These are phyloP conservation scores for Tridacna gigas DNA, from an alignment of 2,888 invertebrate species.

Conservation along the genomic window DNA sequence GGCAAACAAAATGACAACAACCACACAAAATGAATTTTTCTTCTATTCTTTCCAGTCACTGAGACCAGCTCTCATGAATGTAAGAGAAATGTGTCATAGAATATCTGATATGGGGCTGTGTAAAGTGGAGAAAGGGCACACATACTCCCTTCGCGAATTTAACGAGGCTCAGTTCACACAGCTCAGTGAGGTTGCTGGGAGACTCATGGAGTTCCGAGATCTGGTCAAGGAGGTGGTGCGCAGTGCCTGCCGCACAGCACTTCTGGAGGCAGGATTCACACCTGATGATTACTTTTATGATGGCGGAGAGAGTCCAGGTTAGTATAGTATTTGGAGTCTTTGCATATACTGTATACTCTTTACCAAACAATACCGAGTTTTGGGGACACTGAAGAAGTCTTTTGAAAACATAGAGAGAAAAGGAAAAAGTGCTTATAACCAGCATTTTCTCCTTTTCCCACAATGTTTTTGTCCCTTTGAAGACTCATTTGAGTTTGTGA, in stretches of 20 bases:
- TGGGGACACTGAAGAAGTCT: too few species aligned
- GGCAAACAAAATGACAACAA: too few species aligned
- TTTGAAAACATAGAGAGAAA: too few species aligned
- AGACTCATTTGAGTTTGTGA: too few species aligned
- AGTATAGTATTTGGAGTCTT: conserved; percentile 23
- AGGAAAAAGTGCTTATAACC: too few species aligned
- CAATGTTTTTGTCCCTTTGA: too few species aligned
- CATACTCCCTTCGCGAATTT: conserved; percentile 84
- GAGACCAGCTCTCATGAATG: conserved; percentile 89
- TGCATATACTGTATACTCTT: too few species aligned
- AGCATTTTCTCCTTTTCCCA: too few species aligned
- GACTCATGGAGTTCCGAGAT: conserved; percentile 84
- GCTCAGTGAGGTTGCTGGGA: conserved; percentile 84
- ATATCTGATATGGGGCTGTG: conserved; percentile 85
- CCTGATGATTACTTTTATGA: conserved; percentile 89
- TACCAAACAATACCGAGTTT: too few species aligned
- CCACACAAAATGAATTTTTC: too few species aligned
- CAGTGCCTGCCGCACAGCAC: conserved; percentile 91
- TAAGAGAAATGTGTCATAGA: conserved; percentile 87
- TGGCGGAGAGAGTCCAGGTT: conserved; percentile 79
- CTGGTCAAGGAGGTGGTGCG: conserved; percentile 88
- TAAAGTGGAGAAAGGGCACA: conserved; percentile 84
- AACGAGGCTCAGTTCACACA: conserved; percentile 84
- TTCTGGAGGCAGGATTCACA: conserved; percentile 91
- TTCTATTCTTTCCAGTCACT: conserved; percentile 85